A percentile compares a stretch with the other conserved stretches of the same genome.
phyloP scores from a whole-genome alignment of 1,140 invertebrate species.

The Pristionchus pacificus region DNA sequence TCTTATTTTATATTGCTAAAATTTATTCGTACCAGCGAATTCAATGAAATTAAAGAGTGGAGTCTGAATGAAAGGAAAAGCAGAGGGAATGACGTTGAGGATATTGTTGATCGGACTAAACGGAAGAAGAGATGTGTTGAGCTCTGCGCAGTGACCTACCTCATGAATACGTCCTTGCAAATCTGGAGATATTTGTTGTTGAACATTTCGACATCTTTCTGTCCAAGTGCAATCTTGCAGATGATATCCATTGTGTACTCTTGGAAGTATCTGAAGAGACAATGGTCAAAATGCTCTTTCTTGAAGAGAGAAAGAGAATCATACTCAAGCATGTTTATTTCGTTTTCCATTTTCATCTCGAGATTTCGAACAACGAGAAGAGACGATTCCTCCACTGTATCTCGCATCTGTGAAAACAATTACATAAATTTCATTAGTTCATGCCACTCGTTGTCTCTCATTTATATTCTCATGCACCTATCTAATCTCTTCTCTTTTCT shows the following conservation, averaged over 20 bases:
- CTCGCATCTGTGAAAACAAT: background rate
- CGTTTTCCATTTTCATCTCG: background rate
- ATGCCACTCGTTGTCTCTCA: too few species aligned
- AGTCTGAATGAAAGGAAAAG: background rate
- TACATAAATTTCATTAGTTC: too few species aligned
- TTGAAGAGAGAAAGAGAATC: background rate
- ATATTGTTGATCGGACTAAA: background rate
- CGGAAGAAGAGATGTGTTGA: background rate
- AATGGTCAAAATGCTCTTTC: too few species aligned
- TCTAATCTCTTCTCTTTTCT: too few species aligned
- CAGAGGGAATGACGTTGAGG: background rate
- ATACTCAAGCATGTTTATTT: background rate
- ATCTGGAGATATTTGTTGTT: constrained; percentile 3
- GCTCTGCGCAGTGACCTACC: too few species aligned
- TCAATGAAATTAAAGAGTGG: background rate
- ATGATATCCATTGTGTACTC: constrained; percentile 10
- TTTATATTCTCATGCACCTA: too few species aligned
- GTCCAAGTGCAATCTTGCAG: constrained; percentile 11
- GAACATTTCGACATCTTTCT: constrained; percentile 13
- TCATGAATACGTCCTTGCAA: background rate
- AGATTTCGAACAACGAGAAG: too few species aligned
- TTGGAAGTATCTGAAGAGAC: background rate
- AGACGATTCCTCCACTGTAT: constrained; percentile 8
- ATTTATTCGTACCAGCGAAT: background rate
- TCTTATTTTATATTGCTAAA: background rate